A percentile compares a stretch with the other conserved stretches of the same genome.
These are phyloP conservation scores for Colletes gigas DNA, from an alignment of 1,140 invertebrate genomes.

Conservation along the genomic window DNA sequence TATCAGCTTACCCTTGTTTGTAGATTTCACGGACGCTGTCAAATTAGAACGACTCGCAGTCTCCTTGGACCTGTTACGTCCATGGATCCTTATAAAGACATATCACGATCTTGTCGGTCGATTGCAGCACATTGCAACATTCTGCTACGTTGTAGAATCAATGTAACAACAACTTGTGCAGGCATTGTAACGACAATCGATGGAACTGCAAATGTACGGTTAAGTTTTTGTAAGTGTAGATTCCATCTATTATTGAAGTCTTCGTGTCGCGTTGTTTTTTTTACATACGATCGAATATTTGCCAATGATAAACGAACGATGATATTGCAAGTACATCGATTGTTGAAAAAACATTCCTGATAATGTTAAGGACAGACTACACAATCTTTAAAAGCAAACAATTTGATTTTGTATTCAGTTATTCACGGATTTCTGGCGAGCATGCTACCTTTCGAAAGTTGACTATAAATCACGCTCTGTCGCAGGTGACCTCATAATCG, in stretches of 20 bases:
- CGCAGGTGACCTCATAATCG: slow-evolving; percentile 45
- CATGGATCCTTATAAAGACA: slow-evolving; percentile 25
- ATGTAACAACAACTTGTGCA: not conserved
- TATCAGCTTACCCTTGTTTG: slow-evolving; percentile 1
- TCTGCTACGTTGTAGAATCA: not conserved
- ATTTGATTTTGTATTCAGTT: not conserved
- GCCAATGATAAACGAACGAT: not conserved
- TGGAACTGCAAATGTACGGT: not conserved
- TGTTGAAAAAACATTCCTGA: not conserved
- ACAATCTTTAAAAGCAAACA: not conserved
- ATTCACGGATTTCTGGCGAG: slow-evolving; percentile 17
- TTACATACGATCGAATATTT: not conserved
- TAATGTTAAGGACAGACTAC: not conserved
- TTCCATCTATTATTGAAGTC: not conserved
- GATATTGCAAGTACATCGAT: no score
- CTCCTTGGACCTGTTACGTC: slow-evolving; percentile 10
- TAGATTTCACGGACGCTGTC: slow-evolving; percentile 32
- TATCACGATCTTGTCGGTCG: slow-evolving; percentile 3
- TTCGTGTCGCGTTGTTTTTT: no score
- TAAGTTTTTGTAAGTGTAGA: not conserved
- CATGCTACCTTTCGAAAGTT: slow-evolving; percentile 45
- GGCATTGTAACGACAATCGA: no score
- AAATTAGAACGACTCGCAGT: slow-evolving; percentile 29
- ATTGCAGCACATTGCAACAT: not conserved
- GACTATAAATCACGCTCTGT: slow-evolving; percentile 46